Evolutionary conservation across 2,113 vertebrate genomes (phyloP).

Genomic region (Meriones unguiculatus): DNA sequence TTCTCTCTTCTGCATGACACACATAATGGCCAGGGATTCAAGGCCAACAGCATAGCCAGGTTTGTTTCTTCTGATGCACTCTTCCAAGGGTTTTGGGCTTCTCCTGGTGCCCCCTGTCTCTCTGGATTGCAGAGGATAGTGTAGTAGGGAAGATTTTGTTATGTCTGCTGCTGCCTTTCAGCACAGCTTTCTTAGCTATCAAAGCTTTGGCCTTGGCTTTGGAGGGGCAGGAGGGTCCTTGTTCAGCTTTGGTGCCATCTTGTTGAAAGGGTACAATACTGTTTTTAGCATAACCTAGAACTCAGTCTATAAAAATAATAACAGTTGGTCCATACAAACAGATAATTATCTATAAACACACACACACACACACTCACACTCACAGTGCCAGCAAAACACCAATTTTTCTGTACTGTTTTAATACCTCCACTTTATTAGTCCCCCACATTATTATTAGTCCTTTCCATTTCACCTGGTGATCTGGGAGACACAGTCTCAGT

Average conservation of each 20-base stretch:
- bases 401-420: neutral
- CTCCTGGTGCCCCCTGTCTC: neutral
- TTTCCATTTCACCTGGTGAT: neutral
- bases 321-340: neutral
- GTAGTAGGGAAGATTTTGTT: no score
- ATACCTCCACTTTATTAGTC: no score
- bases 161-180: neutral
- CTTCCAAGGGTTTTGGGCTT: neutral
- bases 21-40: no score
- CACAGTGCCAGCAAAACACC: neutral
- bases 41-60: neutral
- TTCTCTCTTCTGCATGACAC: neutral
- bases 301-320: neutral
- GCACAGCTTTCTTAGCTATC: neutral
- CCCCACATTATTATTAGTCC: neutral
- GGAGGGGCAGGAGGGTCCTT: neutral
- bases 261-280: neutral
- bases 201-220: neutral
- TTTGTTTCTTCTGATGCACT: neutral
- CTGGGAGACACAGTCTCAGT: neutral
- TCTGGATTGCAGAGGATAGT: neutral
- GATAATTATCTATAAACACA: neutral
- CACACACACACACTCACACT: neutral
- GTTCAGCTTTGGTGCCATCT: neutral
- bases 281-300: conserved; percentile 15